Evolutionary conservation across 1,140 invertebrate species (phyloP), one percentile per base, ranked within the genome.

Genomic region (Archivesica marissinica): DNA sequence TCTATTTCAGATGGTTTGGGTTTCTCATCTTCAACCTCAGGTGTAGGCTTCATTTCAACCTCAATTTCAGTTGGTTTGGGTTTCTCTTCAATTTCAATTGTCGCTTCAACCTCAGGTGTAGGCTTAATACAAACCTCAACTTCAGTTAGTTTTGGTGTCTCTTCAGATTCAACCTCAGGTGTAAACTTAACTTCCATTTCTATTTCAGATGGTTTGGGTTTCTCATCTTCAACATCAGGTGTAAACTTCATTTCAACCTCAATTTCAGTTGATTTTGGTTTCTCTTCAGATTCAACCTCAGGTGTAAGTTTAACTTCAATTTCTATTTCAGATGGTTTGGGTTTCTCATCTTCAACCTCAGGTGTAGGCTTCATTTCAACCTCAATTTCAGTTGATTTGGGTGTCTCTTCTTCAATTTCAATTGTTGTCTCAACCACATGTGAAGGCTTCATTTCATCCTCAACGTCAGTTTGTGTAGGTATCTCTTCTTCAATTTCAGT

Each of bases 401-500:
- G 33, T 39, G 47, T 52, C 23, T 70, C 66, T 47, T 39, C 41
- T 25, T 23, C 66, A 39, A 70, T 25, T 47, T 41, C 35, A 9
- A 25, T 2, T 13, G 23, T 41, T 70, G 6, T 23, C 33, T 70
- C 66, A 70, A 70, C 66, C 56, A 30, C 56, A 7, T 23, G 3
- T 28, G 28, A 11, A 17, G 64, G 64, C 41, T 38, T 66, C 15
- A 39, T 66, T 66, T 66, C 64, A 66, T 39, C n/a, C 17, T 17
- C 56, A 23, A 61, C 56, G 25, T 64, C 61, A 25, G 15, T 30
- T 15, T 25, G n/a, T 23, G 20, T 25, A 23, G 28, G 50, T 20
- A n/a, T 54, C 20, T 54, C 30, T 30, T 76, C 66, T 41, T 83
- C 75, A 25, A 64, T 28, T 56, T 80, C 75, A 23, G 54, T 30